Evolutionary conservation across 2,113 vertebrate genomes (phyloP), one percentile per base, ranked within the genome.

Genomic region (Sorex araneus): DNA sequence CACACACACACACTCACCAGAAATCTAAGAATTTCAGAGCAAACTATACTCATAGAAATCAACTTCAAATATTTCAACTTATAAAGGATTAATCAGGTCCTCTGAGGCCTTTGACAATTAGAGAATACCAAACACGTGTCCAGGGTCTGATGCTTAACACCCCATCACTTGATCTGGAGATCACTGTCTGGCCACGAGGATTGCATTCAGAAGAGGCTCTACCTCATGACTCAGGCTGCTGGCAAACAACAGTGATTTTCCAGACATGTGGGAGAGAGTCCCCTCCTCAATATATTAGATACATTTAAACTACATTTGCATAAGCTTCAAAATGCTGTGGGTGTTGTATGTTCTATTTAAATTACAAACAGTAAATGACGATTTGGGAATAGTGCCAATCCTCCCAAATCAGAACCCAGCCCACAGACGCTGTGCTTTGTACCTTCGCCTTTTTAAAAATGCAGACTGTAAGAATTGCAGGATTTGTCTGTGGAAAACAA

Each of bases 281-380:
- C 73, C 30, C 34, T 78, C 63, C 40, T 67, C 60, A 54, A 36
- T 83, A 74, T 25, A 83, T 7, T 13, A 64, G 84, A 94, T 88
- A 40, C 78, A 93, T 92, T 96, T 91, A 91, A 70, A 88, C 13
- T 83, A 32, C 50, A 87, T 95, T 95, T 95, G 32, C 85, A 90
- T 94, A 86, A 90, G 34, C 63, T 32, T 74, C 47, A 76, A 91
- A 88, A 87, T 77, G 80, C n/a, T 63, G 45, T 90, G 76, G 89
- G 71, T 34, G 12, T 16, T 84, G 8, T 89, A 32, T 87, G 36
- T 60, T 94, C 36, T 69, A n/a, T 91, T 32, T 89, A 85, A 94
- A 94, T 90, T 92, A 90, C 84, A 94, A 96, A 94, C 71, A 95
- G 71, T 70, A 92, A 94, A 87, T 92, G 77, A 92, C 81, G 71